phyloP scores from a whole-genome alignment of 2,888 invertebrate genomes.

The Dryobotodes eremita region DNA sequence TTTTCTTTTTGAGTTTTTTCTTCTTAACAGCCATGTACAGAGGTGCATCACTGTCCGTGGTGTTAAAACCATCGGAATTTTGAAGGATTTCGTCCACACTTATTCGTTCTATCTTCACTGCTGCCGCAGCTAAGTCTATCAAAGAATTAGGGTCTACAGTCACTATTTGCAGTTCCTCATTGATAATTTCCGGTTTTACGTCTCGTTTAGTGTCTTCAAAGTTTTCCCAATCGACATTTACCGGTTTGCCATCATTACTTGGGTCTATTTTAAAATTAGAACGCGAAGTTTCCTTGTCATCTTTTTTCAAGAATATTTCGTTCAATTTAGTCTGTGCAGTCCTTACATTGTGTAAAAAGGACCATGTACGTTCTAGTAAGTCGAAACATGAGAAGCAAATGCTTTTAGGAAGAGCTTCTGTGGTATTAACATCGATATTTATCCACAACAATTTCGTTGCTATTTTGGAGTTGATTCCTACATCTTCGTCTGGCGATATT shows the following conservation, averaged over 20 bases:
- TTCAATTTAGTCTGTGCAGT: constrained; percentile 82
- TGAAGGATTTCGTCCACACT: constrained; percentile 70
- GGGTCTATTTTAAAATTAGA: constrained; percentile 58
- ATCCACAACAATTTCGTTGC: constrained; percentile 85
- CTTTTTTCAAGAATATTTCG: constrained; percentile 72
- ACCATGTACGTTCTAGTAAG: constrained; percentile 84
- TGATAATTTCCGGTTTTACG: constrained; percentile 77
- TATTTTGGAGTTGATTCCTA: constrained; percentile 81
- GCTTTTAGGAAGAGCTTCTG: constrained; percentile 79
- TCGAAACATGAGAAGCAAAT: constrained; percentile 88
- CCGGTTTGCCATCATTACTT: constrained; percentile 76
- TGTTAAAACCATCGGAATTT: constrained; percentile 72
- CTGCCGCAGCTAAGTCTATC: constrained; percentile 62
- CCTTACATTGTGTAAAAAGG: constrained; percentile 82
- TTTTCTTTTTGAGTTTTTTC: constrained; percentile 67
- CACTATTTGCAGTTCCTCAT: constrained; percentile 66
- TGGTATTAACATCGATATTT: constrained; percentile 81
- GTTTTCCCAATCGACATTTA: constrained; percentile 82
- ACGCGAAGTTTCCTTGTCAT: constrained; percentile 41
- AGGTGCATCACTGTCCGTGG: constrained; percentile 83
- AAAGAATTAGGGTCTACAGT: constrained; percentile 72
- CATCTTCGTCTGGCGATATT: constrained; percentile 83
- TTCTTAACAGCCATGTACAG: constrained; percentile 71
- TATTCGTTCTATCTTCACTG: constrained; percentile 76
- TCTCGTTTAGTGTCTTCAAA: constrained; percentile 79